Conservation (phyloP, 2,797 vertebrate genomes). For the Falco novaeseelandiae region DNA sequence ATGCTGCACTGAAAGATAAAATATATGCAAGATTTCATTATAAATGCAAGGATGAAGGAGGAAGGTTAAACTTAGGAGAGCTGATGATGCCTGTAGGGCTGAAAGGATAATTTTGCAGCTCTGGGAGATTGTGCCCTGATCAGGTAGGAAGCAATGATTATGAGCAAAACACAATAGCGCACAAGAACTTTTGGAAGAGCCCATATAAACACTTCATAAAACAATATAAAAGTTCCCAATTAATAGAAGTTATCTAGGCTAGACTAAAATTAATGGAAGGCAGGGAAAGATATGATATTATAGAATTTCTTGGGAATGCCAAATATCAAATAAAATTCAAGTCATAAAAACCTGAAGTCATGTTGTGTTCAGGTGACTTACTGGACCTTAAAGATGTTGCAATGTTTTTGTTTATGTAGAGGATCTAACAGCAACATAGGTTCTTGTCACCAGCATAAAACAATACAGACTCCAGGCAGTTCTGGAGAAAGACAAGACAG, state of each 20-base stretch:
- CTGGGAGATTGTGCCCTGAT: background rate
- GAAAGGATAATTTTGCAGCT: background rate
- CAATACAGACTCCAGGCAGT: background rate
- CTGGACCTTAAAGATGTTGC: background rate
- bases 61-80: background rate
- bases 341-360: background rate
- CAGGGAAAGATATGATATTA: background rate
- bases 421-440: background rate
- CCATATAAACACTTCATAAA: background rate
- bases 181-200: background rate
- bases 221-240: background rate
- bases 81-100: background rate
- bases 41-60: background rate
- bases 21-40: background rate
- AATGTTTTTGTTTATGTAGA: background rate
- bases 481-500: background rate
- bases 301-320: background rate
- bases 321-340: background rate
- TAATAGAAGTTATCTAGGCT: background rate
- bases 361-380: background rate
- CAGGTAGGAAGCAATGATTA: background rate
- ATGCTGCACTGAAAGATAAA: background rate
- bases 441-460: background rate
- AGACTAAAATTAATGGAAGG: background rate
- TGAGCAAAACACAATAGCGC: background rate